phyloP scores from a whole-genome alignment of 2,797 vertebrate genomes.

The Sparus aurata region DNA sequence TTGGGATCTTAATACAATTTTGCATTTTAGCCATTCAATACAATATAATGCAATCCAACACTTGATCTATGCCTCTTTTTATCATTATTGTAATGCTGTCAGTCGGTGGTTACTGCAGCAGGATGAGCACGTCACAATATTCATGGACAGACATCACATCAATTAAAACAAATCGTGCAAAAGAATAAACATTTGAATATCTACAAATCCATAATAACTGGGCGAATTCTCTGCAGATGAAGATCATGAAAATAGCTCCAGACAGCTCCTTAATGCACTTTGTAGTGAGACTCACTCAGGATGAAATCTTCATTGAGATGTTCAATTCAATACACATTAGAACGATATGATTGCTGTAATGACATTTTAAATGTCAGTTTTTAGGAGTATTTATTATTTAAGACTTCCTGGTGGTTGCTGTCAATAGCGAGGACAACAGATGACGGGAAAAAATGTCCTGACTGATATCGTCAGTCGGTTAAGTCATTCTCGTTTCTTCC shows the following conservation, averaged over 20 bases:
- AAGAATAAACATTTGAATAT: background rate
- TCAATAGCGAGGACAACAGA: background rate
- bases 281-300: background rate
- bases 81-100: background rate
- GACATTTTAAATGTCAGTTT: background rate
- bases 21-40: too few relatives aligned
- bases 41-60: too few relatives aligned
- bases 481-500: slow-evolving; percentile 1
- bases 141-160: background rate
- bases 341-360: background rate
- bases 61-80: background rate
- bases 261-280: background rate
- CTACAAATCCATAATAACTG: background rate
- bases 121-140: background rate
- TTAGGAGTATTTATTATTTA: background rate
- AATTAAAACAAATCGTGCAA: background rate
- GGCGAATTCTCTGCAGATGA: background rate
- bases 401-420: background rate
- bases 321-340: slow-evolving; percentile 1
- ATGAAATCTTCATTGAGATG: background rate
- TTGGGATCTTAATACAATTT: too few relatives aligned
- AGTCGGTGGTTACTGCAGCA: background rate
- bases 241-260: background rate
- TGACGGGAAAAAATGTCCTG: background rate
- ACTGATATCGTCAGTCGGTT: background rate